These are phyloP conservation scores for Limenitis camilla DNA, from an alignment of 2,888 invertebrate genomes.

Conservation along the genomic window DNA sequence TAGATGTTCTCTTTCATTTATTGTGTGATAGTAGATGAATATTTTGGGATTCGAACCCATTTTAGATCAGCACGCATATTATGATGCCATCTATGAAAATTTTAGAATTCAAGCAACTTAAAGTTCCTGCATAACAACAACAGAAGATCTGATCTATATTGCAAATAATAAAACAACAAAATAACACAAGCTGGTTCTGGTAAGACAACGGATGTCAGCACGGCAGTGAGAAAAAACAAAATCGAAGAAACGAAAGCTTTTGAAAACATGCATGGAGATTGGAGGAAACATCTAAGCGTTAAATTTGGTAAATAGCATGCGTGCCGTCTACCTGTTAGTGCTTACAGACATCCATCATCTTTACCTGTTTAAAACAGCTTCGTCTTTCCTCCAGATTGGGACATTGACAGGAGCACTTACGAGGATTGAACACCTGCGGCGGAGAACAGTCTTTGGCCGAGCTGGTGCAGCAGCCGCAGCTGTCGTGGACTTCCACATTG, in stretches of 20 bases:
- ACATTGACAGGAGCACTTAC: slow-evolving; percentile 71
- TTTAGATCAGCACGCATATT: neutral
- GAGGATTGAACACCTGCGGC: slow-evolving; percentile 56
- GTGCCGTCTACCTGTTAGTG: slow-evolving; percentile 47
- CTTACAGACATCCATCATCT: slow-evolving; percentile 65
- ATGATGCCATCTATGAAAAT: too few species aligned
- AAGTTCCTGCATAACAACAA: neutral
- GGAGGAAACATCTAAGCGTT: slow-evolving; percentile 25
- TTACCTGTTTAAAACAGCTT: slow-evolving; percentile 61
- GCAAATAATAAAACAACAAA: slow-evolving; percentile 11
- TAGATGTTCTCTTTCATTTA: neutral
- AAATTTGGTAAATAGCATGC: slow-evolving; percentile 34
- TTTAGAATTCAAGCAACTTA: neutral
- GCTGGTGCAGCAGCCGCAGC: slow-evolving; percentile 54
- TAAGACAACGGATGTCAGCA: slow-evolving; percentile 66
- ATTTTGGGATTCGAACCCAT: neutral
- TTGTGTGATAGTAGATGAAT: neutral
- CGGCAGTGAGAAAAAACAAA: slow-evolving; percentile 18
- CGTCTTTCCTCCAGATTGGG: slow-evolving; percentile 59
- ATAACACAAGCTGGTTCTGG: slow-evolving; percentile 31
- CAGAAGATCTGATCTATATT: neutral
- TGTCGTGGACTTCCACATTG: slow-evolving; percentile 54
- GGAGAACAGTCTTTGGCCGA: slow-evolving; percentile 44
- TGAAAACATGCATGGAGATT: slow-evolving; percentile 9
- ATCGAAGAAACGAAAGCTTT: slow-evolving; percentile 1